phyloP scores from a whole-genome alignment of 1,140 invertebrate species.

The Lordiphosa stackelbergi region DNA sequence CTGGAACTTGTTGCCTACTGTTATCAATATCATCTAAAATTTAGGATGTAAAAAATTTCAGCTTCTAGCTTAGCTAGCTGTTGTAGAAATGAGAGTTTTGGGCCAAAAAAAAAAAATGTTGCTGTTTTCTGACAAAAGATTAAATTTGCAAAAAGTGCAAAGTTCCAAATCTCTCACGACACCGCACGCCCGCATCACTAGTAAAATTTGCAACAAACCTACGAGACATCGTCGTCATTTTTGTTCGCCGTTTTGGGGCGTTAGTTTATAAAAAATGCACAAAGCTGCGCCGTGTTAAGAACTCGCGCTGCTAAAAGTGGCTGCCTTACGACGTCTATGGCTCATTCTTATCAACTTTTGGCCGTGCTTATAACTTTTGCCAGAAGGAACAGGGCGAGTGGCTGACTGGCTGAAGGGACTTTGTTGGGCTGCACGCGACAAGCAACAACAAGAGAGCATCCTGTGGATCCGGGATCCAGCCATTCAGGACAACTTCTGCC shows the following conservation, averaged over 20 bases:
- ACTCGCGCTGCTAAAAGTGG: slow-evolving; percentile 56
- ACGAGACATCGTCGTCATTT: slow-evolving; percentile 23
- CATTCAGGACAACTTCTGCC: slow-evolving; percentile 55
- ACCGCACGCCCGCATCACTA: slow-evolving; percentile 2
- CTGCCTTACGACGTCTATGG: slow-evolving; percentile 72
- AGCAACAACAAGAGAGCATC: slow-evolving; percentile 24
- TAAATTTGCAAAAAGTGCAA: no score
- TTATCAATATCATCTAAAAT: no score
- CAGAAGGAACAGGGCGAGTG: slow-evolving; percentile 10
- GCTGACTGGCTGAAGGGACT: slow-evolving; percentile 32
- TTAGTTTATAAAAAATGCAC: slow-evolving; percentile 71
- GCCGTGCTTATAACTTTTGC: slow-evolving; percentile 69
- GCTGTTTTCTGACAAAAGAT: no score
- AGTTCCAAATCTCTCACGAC: not conserved
- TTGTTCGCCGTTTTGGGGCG: slow-evolving; percentile 43
- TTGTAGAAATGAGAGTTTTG: no score
- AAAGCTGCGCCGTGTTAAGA: slow-evolving; percentile 68
- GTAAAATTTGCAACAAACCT: slow-evolving; percentile 21
- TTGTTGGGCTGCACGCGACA: slow-evolving; percentile 61
- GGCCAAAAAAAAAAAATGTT: no score
- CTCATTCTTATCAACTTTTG: slow-evolving; percentile 74
- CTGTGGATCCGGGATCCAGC: slow-evolving; percentile 8
- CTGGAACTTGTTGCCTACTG: no score
- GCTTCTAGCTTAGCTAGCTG: no score
- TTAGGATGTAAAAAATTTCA: no score